phyloP scores from a whole-genome alignment of 2,888 invertebrate genomes.

The Leucophora obtusa region DNA sequence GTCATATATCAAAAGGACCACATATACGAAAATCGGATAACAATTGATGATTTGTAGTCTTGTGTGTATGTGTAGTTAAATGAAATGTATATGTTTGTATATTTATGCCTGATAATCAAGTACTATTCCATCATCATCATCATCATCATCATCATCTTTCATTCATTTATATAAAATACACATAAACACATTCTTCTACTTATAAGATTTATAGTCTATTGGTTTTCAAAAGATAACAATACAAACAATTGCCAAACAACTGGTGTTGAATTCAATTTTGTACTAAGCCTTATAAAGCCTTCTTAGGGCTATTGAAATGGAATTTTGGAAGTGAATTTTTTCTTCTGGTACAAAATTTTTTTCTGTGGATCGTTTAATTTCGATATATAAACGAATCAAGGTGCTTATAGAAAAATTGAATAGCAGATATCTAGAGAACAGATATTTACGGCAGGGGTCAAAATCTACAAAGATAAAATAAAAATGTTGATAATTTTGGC shows the following conservation, averaged over 20 bases:
- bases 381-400: too few species aligned
- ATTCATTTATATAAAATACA: neutral
- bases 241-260: constrained; percentile 3
- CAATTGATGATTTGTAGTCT: constrained; percentile 8
- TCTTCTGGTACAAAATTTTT: too few species aligned
- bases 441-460: too few species aligned
- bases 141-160: neutral
- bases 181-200: neutral
- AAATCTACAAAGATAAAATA: too few species aligned
- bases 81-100: neutral
- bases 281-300: neutral
- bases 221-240: constrained; percentile 19
- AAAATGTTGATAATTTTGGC: too few species aligned
- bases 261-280: neutral
- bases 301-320: too few species aligned
- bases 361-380: too few species aligned
- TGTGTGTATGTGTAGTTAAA: neutral
- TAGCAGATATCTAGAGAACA: too few species aligned
- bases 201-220: constrained; percentile 33
- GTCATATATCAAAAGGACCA: constrained; percentile 2
- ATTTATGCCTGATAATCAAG: neutral
- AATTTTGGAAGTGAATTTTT: too few species aligned
- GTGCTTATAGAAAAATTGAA: too few species aligned
- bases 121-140: constrained; percentile 8
- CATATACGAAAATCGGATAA: constrained; percentile 9